Percentiles rank a stretch among this genome's conserved stretches.
Evolutionary conservation across 2,797 vertebrate genomes (phyloP).

Genomic region (Pangasius macronema): DNA sequence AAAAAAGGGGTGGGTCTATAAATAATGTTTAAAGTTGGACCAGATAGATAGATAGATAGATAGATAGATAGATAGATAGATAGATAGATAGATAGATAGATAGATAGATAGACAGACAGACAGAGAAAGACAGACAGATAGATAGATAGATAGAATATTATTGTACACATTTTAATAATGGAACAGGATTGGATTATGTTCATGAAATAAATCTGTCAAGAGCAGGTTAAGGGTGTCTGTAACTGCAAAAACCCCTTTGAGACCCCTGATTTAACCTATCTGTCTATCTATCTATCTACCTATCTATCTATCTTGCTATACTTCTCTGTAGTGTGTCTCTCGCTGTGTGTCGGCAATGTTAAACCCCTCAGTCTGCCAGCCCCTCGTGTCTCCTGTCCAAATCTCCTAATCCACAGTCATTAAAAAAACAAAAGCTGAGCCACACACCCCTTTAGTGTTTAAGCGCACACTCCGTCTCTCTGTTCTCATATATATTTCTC

Average conservation of each 20-base stretch:
- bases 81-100: neutral
- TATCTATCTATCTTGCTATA: neutral
- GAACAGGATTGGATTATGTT: neutral
- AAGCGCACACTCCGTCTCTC: conserved; percentile 7
- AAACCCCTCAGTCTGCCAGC: neutral
- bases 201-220: neutral
- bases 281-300: conserved; percentile 2
- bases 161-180: neutral
- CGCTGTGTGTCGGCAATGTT: neutral
- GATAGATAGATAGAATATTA: neutral
- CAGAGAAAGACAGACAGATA: too few relatives aligned
- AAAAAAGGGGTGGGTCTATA: too few relatives aligned
- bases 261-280: neutral
- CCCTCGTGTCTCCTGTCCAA: conserved; percentile 22
- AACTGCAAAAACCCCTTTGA: neutral
- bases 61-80: too few relatives aligned
- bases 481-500: conserved; percentile 57
- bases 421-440: conserved; percentile 37
- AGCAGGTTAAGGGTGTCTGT: neutral
- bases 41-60: neutral
- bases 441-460: neutral
- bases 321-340: neutral
- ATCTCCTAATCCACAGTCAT: conserved; percentile 39
- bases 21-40: neutral
- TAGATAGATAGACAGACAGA: too few relatives aligned